These are phyloP conservation scores for Ctenodactylus gundi DNA, from an alignment of 2,113 vertebrate species.

Conservation along the genomic window DNA sequence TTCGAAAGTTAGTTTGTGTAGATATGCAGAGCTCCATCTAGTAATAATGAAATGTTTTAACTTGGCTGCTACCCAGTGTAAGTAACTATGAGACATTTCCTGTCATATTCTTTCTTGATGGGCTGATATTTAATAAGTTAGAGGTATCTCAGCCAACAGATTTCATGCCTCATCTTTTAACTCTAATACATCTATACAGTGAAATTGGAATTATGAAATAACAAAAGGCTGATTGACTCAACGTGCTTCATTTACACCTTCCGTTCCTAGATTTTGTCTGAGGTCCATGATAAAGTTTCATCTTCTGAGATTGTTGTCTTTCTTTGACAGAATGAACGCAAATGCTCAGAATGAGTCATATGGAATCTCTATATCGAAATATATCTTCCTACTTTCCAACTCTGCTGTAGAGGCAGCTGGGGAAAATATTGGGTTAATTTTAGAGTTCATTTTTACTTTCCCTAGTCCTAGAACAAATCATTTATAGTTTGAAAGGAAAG, in stretches of 20 bases:
- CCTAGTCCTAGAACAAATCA: conserved; percentile 27
- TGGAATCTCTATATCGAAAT: neutral
- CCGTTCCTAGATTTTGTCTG: neutral
- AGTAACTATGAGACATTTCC: conserved; percentile 37
- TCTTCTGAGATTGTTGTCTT: neutral
- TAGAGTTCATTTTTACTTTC: neutral
- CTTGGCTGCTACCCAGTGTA: conserved; percentile 38
- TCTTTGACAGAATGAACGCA: neutral
- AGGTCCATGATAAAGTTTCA: neutral
- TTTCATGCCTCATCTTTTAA: conserved; percentile 51
- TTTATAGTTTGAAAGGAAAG: neutral
- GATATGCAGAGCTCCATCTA: conserved; percentile 21
- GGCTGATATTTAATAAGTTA: conserved; percentile 37
- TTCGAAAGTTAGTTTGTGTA: conserved; percentile 52
- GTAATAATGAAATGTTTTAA: conserved; percentile 38
- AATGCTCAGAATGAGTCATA: neutral
- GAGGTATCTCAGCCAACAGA: conserved; percentile 25
- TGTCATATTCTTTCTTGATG: conserved; percentile 39
- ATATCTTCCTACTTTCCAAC: neutral
- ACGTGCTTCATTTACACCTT: neutral
- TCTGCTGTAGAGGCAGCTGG: neutral
- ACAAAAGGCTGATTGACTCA: neutral
- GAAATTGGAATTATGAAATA: neutral
- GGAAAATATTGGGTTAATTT: neutral
- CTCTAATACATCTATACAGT: neutral